A percentile compares a stretch with the other conserved stretches of the same genome.
phyloP scores from a whole-genome alignment of 2,113 vertebrate genomes.

The Neogale vison region DNA sequence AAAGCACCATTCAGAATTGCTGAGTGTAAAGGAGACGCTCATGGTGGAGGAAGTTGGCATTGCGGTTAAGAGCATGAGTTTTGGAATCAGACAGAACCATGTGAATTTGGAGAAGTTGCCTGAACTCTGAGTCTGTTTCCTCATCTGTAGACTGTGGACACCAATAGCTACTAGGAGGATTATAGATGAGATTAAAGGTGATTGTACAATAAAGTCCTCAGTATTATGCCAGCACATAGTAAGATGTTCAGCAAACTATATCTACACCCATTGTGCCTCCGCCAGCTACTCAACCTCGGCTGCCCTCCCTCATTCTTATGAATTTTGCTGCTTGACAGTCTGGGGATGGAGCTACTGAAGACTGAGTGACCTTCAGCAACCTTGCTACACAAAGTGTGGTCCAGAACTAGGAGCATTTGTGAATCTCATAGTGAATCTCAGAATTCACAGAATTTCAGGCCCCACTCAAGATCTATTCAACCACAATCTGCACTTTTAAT shows the following conservation, averaged over 20 bases:
- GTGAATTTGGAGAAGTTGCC: slow-evolving; percentile 24
- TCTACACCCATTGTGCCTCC: background rate
- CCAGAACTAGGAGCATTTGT: background rate
- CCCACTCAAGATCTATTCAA: background rate
- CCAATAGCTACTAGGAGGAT: background rate
- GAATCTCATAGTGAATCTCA: no score
- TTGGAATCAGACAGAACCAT: slow-evolving; percentile 6
- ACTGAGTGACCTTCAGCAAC: background rate
- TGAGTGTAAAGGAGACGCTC: background rate
- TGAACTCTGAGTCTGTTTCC: slow-evolving; percentile 30
- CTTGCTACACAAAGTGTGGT: background rate
- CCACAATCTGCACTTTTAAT: background rate
- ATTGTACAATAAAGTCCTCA: background rate
- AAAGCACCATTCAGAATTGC: background rate
- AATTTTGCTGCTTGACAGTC: background rate
- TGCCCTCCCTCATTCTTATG: background rate
- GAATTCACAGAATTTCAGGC: background rate
- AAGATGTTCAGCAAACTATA: background rate
- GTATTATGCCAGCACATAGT: background rate
- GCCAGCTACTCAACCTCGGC: background rate
- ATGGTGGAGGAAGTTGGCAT: background rate
- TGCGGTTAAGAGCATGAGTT: background rate
- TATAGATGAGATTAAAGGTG: background rate
- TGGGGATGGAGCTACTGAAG: background rate
- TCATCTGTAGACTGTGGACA: background rate